Base-by-base conservation (phyloP, 2,113 vertebrate genomes). In the Tringa solitaria region DNA sequence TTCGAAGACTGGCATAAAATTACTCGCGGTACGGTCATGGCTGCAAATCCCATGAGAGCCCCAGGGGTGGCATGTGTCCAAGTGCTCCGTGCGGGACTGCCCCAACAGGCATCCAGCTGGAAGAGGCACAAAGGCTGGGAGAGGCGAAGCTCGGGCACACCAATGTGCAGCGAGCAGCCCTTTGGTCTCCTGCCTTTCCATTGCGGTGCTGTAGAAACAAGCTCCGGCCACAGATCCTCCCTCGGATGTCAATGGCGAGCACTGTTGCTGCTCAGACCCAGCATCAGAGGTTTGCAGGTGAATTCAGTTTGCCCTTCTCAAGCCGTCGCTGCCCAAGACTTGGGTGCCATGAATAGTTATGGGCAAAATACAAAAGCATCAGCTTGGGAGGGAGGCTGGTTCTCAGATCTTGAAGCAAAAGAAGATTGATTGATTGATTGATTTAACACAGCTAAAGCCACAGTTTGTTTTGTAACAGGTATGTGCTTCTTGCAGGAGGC, bases 11-110 rank as follows among this genome's bases (percentile, higher is more conserved):
- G 1, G 0, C 80, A 87, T 41, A 33, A 60, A 95, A 89, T 87
- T 37, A 8, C 65, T 64, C 2, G 33, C 57, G n/a, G 56, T 0
- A 56, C 0, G 39, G 90, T 56, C 83, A 54, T 9, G 80, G 85
- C 51, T 96, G 51, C 6, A 3, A 32, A 88, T 88, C 83, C 91
- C 92, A 93, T 30, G 95, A 51, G 93, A 95, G 93, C 85, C 51
- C 91, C 10, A 7, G 90, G 86, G 74, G 48, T 89, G 94, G 94
- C 91, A 89, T 12, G 80, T 41, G 64, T 65, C 46, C 89, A 54
- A 43, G 65, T 12, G 51, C 78, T 39, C 15, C 4, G 2, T 5
- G 54, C 8, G 56, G 79, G 68, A 43, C 86, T 87, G 96, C 94
- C 84, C 91, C 15, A 1, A 68, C 93, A 60, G 86, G 94, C 60